Base-by-base conservation (phyloP, 2,113 vertebrate genomes). In the Meleagris gallopavo region DNA sequence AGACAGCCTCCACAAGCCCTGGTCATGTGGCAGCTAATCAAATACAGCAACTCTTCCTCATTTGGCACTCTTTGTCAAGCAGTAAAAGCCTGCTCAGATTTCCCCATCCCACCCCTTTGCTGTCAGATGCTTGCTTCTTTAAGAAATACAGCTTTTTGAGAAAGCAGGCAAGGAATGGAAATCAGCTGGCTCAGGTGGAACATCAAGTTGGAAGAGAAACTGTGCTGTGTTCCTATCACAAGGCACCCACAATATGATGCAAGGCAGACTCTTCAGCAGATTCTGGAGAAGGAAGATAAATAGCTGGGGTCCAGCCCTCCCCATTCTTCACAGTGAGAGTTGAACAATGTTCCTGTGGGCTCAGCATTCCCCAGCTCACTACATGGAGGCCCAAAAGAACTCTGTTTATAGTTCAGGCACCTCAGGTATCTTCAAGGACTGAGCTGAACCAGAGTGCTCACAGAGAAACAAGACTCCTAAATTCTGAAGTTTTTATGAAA, bases 41-140 rank as follows among this genome's bases (percentile, higher is more conserved):
- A 89, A 82, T 77, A 86, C 19, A 87, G 41, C 3, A 6, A 40
- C 11, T 43, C 61, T 91, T 95, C 65, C 83, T 93, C 58, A 32
- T 92, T 32, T 80, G 45, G 52, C n/a, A 52, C 38, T 52, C n/a
- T 0, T 0, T 0, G 1, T 17, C 73, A 66, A 2, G 38, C 48
- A 81, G 45, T 38, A 60, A 69, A 96, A 65, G 10, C 34, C 17
- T 78, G 19, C 38, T 87, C 36, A 43, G 38, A 50, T 72, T 95
- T 95, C 74, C 61, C 41, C 74, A 95, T 38, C n/a, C 69, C 27
- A n/a, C 74, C 77, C 57, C 40, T 89, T 94, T 69, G 48, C 50
- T 78, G 79, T 21, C 40, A 80, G 71, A 78, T 10, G 0, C 88
- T 91, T 45, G 10, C 34, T 94, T 21, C 73, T 88, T 84, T 78